Percentiles rank a stretch among this genome's conserved stretches.
phyloP scores from a whole-genome alignment of 2,888 invertebrate genomes.

The Rhagium mordax region DNA sequence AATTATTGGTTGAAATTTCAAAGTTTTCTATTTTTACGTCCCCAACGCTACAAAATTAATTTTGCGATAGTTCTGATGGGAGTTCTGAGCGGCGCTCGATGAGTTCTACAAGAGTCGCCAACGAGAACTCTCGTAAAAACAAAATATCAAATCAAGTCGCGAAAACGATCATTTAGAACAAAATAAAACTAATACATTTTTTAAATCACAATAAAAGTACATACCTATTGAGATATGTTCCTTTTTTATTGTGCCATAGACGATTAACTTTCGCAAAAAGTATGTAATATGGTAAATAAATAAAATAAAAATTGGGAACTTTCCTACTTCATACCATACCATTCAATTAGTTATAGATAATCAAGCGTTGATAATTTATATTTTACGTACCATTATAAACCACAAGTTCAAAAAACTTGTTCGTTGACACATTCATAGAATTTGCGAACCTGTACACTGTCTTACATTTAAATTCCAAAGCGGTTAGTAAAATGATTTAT shows the following conservation, averaged over 20 bases:
- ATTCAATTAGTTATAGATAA: constrained; percentile 13
- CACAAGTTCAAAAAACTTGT: not conserved
- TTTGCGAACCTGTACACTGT: not conserved
- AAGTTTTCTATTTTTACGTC: too few relatives aligned
- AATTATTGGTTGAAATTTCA: too few relatives aligned
- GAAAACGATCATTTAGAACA: too few relatives aligned
- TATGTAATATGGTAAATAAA: not conserved
- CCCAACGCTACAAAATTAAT: too few relatives aligned
- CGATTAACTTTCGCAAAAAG: not conserved
- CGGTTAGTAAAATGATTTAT: not conserved
- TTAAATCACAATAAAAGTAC: too few relatives aligned
- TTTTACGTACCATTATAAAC: constrained; percentile 17
- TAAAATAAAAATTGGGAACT: constrained; percentile 5
- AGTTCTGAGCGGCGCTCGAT: too few relatives aligned
- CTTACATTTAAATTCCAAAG: not conserved
- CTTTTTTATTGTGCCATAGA: not conserved
- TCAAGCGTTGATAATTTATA: constrained; percentile 25
- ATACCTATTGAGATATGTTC: too few relatives aligned
- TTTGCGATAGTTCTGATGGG: too few relatives aligned
- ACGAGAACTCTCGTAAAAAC: too few relatives aligned
- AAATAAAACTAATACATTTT: too few relatives aligned
- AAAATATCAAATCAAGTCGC: too few relatives aligned
- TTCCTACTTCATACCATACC: constrained; percentile 11
- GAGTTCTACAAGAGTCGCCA: too few relatives aligned
- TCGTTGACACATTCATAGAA: not conserved